Evolutionary conservation across 1,140 invertebrate species (phyloP), one percentile per base, ranked within the genome.

Genomic region (Bilobella aurantiaca): DNA sequence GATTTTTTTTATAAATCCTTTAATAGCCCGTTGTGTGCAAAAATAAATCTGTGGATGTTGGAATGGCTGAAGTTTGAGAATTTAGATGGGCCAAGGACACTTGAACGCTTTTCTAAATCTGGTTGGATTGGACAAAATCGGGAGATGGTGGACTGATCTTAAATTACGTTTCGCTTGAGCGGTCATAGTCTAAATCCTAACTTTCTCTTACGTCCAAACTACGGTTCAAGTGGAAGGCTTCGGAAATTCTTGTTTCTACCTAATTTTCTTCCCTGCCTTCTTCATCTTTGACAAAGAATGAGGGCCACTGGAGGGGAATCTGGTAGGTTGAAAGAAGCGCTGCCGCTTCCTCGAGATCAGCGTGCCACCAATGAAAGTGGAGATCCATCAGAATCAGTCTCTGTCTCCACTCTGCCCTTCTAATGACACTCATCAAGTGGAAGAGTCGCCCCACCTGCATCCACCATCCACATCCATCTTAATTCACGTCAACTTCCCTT

Each of bases 311-410:
- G n/a, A 42, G 37, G 8, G 37, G n/a, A n/a, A n/a, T n/a, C n/a
- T 42, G n/a, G 37, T 12, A 42, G 37, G 37, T 42, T 42, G 37
- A 42, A 42, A n/a, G 37, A 42, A n/a, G n/a, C n/a, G n/a, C n/a
- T n/a, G n/a, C n/a, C n/a, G n/a, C n/a, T n/a, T n/a, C n/a, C n/a
- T n/a, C n/a, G n/a, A n/a, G n/a, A n/a, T n/a, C n/a, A n/a, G n/a
- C n/a, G n/a, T 42, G 37, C 8, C 8, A 42, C 8, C 8, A 42
- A n/a, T n/a, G 8, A 42, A 42, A 53, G 49, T 53, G 49, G 49
- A 53, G 8, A 53, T 53, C 49, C 49, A 53, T 53, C 49, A 53
- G 49, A 53, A 53, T 53, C 49, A 53, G 49, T 53, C 49, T 53
- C 49, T 53, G 49, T 53, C 49, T 53, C 49, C 23, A 53, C 49